phyloP scores from a whole-genome alignment of 1,140 invertebrate genomes.

The Trichonephila clavata region DNA sequence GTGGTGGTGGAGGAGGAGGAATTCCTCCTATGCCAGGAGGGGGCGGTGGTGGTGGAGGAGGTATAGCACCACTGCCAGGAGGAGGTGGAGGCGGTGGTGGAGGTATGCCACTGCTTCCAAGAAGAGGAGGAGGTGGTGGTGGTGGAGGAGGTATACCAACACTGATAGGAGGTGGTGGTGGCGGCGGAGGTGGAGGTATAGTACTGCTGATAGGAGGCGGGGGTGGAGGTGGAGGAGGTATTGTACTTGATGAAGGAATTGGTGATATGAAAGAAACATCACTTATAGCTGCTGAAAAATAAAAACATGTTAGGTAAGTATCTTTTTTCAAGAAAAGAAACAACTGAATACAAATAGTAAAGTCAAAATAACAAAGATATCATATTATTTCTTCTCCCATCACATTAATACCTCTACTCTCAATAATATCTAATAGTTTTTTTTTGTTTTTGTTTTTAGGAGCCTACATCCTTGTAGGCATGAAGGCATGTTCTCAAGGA shows the following conservation, averaged over 20 bases:
- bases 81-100: slow-evolving; percentile 79
- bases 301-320: too few species aligned
- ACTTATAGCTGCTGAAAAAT: slow-evolving; percentile 27
- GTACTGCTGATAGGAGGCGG: slow-evolving; percentile 73
- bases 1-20: slow-evolving; percentile 79
- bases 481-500: too few species aligned
- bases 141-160: slow-evolving; percentile 80
- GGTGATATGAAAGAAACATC: slow-evolving; percentile 26
- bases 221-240: slow-evolving; percentile 77
- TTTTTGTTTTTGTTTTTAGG: too few species aligned
- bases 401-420: too few species aligned
- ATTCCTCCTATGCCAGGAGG: slow-evolving; percentile 74
- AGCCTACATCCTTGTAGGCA: too few species aligned
- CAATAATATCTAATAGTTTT: too few species aligned
- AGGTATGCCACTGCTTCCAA: slow-evolving; percentile 79
- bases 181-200: slow-evolving; percentile 54
- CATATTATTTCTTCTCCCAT: too few species aligned
- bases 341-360: too few species aligned
- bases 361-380: too few species aligned
- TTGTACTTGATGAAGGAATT: neutral
- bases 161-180: slow-evolving; percentile 79
- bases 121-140: slow-evolving; percentile 81
- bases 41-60: slow-evolving; percentile 79
- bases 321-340: too few species aligned
- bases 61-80: slow-evolving; percentile 73